Conservation (phyloP, 2,113 vertebrate species). For the Pongo abelii region DNA sequence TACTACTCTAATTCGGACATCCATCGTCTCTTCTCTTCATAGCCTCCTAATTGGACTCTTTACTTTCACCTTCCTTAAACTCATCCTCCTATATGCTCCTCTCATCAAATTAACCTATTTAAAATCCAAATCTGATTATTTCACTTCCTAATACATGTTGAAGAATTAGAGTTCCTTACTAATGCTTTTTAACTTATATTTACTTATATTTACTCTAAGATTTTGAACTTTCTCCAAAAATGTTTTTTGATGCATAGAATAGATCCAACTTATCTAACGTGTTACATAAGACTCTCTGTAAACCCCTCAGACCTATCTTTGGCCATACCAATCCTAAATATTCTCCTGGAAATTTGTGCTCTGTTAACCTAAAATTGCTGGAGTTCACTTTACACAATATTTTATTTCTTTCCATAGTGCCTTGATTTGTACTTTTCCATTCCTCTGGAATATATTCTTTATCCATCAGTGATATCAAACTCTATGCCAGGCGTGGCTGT, state of each 20-base stretch:
- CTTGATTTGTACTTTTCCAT: not conserved
- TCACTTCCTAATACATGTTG: not conserved
- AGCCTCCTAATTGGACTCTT: not conserved
- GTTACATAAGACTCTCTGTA: not conserved
- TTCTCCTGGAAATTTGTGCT: not conserved
- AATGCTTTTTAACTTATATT: not conserved
- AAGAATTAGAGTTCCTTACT: not conserved
- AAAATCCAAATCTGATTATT: not conserved
- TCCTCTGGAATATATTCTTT: not conserved
- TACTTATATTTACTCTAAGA: not conserved
- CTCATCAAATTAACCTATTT: not conserved
- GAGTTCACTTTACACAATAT: not conserved
- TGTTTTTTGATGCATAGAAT: not conserved
- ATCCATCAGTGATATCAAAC: not conserved
- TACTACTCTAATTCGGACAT: not conserved
- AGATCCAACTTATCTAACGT: not conserved
- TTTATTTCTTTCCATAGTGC: not conserved
- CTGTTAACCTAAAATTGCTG: not conserved
- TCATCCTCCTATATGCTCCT: not conserved
- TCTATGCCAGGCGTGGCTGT: not conserved
- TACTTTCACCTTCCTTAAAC: not conserved
- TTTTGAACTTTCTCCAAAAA: not conserved
- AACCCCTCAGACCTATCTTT: not conserved
- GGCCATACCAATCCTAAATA: not conserved
- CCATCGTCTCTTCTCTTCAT: not conserved